Evolutionary conservation across 64 coral and sea anemone genomes (phyloP), one percentile per base, ranked within the genome.

Genomic region (Porites australiensis): DNA sequence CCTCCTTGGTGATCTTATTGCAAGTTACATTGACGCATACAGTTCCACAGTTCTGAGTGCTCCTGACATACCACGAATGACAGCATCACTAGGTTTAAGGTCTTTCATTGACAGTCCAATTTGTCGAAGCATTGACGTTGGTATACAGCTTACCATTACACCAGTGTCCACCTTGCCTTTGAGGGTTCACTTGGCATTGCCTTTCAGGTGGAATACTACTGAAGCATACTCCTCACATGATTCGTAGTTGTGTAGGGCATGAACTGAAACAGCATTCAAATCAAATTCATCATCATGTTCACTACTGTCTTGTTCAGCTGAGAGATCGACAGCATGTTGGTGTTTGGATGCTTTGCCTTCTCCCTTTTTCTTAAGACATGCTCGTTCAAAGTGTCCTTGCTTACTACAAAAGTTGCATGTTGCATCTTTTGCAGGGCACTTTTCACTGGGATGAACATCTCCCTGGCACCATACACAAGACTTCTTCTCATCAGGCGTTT

Each of bases 41-140:
- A 81, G 50, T 74, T 89, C 92, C 92, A 89, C 75, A 94, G 86
- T 94, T 94, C 61, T 94, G 65, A 27, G 89, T 72, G 92, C 79
- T 50, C 92, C 86, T 4, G 92, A 94, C 92, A 89, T 89, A 61
- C 86, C 72, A 44, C 68, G 77, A 69, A 89, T 89, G 48, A 89
- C 44, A 12, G 77, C 77, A 27, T 70, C 10, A 11, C 45, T 94
- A 5, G 75, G 77, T 27, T 88, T 72, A 13, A 94, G 77, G 60
- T 94, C 87, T 14, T 64, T 89, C 13, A 13, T 61, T 7, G 86
- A 94, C 7, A 83, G 60, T n/a, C 77, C 78, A 48, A 94, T 80
- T 37, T 89, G 37, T 48, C 64, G 44, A 55, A 94, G 92, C 92
- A 89, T 83, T 14, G 86, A 88, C n/a, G 51, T 67, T 73, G 92